Evolutionary conservation across 2,888 invertebrate species (phyloP).

Genomic region (Hemaris fuciformis): DNA sequence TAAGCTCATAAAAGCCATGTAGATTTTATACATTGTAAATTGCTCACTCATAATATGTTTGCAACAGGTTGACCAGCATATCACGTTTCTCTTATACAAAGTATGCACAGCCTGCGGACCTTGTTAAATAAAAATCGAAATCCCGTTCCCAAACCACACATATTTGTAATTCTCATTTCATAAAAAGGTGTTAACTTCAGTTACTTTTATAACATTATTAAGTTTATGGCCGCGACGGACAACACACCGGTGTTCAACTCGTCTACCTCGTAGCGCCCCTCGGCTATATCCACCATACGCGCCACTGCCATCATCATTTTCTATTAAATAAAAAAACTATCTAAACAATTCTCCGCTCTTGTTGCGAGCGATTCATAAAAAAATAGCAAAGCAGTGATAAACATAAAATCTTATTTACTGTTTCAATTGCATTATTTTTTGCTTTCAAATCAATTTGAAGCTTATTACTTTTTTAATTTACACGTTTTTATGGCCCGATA

Average conservation of each 20-base stretch:
- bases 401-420: background rate
- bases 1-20: background rate
- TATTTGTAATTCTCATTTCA: conserved; percentile 7
- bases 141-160: conserved; percentile 2
- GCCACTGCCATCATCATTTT: background rate
- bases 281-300: background rate
- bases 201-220: conserved; percentile 11
- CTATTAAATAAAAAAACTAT: background rate
- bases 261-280: background rate
- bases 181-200: conserved; percentile 10
- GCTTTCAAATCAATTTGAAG: background rate
- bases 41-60: background rate
- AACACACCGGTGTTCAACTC: background rate
- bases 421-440: background rate
- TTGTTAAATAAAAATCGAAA: background rate
- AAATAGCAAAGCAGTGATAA: background rate
- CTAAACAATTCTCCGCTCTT: background rate
- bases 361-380: background rate
- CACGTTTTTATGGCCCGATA: background rate
- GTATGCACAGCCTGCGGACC: background rate
- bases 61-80: background rate
- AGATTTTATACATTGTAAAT: background rate
- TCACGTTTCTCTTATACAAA: background rate
- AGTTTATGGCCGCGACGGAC: background rate
- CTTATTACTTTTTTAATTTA: conserved; percentile 4